Evolutionary conservation across 1,140 invertebrate genomes (phyloP).

Genomic region (Dendrolimus kikuchii): DNA sequence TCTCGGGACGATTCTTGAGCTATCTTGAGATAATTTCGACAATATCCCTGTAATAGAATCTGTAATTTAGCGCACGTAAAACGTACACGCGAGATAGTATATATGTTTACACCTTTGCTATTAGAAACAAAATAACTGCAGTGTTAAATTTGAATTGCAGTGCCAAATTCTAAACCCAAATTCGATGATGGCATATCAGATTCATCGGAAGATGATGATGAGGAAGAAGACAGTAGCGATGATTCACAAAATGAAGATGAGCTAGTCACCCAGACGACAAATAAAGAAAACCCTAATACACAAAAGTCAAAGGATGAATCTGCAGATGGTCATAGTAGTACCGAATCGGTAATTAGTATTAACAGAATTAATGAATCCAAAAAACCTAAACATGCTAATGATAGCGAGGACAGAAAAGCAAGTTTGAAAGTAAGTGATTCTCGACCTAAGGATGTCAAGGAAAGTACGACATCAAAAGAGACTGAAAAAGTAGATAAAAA

Average conservation of each 20-base stretch:
- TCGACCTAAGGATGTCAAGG: background rate
- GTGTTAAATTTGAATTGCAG: conserved; percentile 26
- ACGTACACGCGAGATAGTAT: no score
- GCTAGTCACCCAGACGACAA: background rate
- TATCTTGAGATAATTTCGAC: no score
- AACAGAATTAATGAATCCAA: no score
- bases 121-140: background rate
- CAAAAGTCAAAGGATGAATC: conserved; percentile 23
- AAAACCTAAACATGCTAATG: no score
- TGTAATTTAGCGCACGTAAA: no score
- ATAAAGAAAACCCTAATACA: conserved; percentile 27
- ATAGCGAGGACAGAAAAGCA: no score
- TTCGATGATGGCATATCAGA: conserved; percentile 58
- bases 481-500: conserved; percentile 1
- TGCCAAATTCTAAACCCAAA: conserved; percentile 52
- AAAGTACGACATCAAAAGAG: conserved; percentile 1
- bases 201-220: conserved; percentile 34
- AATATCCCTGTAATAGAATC: no score
- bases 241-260: conserved; percentile 18
- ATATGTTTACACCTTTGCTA: no score
- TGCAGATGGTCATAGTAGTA: conserved; percentile 8
- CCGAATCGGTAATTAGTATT: no score
- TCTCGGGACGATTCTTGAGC: no score
- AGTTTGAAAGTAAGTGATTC: no score
- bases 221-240: conserved; percentile 30